Conservation (phyloP, 2,797 vertebrate genomes). For the Manis crassicaudata region DNA sequence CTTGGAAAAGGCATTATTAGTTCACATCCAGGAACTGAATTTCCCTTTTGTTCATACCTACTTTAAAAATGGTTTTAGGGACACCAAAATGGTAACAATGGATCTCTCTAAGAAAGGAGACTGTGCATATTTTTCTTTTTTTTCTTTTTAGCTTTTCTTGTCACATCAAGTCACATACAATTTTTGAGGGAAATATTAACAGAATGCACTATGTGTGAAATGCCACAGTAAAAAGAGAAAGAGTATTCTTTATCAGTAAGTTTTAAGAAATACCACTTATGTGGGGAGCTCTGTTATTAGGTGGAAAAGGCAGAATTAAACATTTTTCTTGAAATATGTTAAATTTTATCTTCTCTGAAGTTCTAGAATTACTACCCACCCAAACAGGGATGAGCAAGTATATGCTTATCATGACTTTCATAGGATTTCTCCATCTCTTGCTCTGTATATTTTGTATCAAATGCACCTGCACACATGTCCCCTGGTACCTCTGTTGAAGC, state of each 20-base stretch:
- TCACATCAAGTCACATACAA: neutral
- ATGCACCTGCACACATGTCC: neutral
- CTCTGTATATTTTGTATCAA: neutral
- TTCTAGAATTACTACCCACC: neutral
- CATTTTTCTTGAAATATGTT: neutral
- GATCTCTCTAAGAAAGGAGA: neutral
- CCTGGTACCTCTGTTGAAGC: neutral
- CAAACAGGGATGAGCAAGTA: neutral
- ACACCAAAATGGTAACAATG: neutral
- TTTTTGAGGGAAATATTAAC: conserved; percentile 19
- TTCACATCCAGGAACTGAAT: neutral
- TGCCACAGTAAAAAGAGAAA: neutral
- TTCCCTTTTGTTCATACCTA: neutral
- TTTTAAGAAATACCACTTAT: neutral
- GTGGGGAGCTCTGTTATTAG: neutral
- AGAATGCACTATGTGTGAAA: neutral
- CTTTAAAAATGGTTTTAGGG: neutral
- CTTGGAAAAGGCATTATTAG: neutral
- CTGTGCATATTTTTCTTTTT: neutral
- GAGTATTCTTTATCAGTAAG: neutral
- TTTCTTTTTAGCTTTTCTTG: neutral
- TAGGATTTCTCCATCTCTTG: neutral
- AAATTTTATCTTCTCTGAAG: neutral
- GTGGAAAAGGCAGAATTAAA: neutral
- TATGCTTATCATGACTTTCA: neutral